Conservation (phyloP, 1,140 invertebrate genomes). For the Glossosoma conforme region DNA sequence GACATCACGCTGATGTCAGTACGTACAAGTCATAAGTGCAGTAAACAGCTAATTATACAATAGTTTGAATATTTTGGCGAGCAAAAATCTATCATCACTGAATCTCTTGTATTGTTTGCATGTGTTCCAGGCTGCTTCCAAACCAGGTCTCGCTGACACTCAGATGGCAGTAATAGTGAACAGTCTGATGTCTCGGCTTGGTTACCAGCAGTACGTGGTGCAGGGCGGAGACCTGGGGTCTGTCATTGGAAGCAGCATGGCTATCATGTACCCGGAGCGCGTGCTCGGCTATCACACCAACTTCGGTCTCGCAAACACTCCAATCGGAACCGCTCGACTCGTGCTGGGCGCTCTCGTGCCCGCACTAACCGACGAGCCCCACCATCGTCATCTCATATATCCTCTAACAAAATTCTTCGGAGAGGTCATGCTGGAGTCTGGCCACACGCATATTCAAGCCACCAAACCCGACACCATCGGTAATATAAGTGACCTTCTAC, state of each 20-base stretch:
- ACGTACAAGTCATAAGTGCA: too few relatives aligned
- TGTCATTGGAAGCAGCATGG: slow-evolving; percentile 57
- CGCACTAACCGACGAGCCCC: slow-evolving; percentile 51
- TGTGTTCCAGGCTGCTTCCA: slow-evolving; percentile 50
- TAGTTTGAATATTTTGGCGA: too few relatives aligned
- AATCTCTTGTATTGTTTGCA: too few relatives aligned
- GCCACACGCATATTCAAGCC: slow-evolving; percentile 79
- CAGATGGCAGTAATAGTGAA: slow-evolving; percentile 71
- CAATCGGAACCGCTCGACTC: slow-evolving; percentile 22
- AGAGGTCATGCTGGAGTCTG: slow-evolving; percentile 61
- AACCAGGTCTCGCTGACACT: slow-evolving; percentile 56
- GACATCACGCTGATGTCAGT: too few relatives aligned
- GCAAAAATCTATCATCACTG: too few relatives aligned
- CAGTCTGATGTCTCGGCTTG: slow-evolving; percentile 78
- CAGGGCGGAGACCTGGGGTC: slow-evolving; percentile 84
- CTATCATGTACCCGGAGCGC: slow-evolving; percentile 65
- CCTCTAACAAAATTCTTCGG: slow-evolving; percentile 50
- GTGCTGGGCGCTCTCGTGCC: slow-evolving; percentile 36
- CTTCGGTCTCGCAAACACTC: slow-evolving; percentile 21
- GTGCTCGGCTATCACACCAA: slow-evolving; percentile 47
- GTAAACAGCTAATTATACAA: too few relatives aligned
- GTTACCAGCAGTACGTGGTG: slow-evolving; percentile 67
- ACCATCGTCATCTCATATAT: slow-evolving; percentile 57
- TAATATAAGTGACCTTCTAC: too few relatives aligned
- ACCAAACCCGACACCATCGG: slow-evolving; percentile 86